These are phyloP conservation scores for Halcyon leucocephala DNA, from an alignment of 2,797 vertebrate species.

Conservation along the genomic window DNA sequence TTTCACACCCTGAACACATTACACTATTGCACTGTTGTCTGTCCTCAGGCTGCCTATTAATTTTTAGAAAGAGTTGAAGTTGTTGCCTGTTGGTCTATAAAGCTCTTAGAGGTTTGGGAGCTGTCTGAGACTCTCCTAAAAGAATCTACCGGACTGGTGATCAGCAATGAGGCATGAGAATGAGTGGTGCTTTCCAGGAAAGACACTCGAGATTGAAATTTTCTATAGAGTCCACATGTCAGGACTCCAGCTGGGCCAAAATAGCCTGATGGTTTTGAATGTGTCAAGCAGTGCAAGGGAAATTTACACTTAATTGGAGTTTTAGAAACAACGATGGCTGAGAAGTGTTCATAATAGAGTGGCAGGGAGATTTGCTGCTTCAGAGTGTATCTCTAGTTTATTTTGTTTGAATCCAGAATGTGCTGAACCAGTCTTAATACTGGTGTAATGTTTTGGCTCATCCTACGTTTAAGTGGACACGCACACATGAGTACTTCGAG, in stretches of 20 bases:
- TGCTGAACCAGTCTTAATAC: not conserved
- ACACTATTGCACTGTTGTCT: not conserved
- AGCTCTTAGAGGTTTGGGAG: not conserved
- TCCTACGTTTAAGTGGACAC: fast-evolving
- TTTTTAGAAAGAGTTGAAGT: not conserved
- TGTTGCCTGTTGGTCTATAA: not conserved
- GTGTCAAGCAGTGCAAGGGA: not conserved
- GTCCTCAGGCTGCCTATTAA: not conserved
- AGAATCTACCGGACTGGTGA: not conserved
- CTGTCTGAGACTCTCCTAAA: not conserved
- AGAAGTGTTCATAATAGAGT: not conserved
- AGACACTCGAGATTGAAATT: not conserved
- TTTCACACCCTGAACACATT: not conserved
- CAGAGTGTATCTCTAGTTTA: not conserved
- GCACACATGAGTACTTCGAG: not conserved
- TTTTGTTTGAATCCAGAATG: not conserved
- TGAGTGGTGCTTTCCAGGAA: not conserved
- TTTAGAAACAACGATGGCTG: not conserved
- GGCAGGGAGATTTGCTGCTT: not conserved
- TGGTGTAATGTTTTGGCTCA: not conserved
- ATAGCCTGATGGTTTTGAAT: not conserved
- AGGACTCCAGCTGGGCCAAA: not conserved
- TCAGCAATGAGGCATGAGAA: not conserved
- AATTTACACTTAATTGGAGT: not conserved
- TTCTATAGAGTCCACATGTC: too few species aligned